phyloP scores from a whole-genome alignment of 1,140 invertebrate genomes.

The Hycleus phaleratus region DNA sequence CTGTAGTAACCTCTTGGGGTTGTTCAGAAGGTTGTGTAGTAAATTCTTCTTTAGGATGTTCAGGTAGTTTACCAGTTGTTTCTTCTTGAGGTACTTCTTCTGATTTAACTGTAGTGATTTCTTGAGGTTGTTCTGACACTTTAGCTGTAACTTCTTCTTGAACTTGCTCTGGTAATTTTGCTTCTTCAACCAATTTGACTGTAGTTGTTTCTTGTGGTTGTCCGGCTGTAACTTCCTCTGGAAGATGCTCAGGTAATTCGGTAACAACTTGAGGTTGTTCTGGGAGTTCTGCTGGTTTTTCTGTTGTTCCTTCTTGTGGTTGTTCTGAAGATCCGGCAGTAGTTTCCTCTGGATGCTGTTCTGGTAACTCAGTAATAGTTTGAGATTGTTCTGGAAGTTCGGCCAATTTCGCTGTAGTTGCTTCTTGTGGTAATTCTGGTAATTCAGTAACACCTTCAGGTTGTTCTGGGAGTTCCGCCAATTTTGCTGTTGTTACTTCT shows the following conservation, averaged over 20 bases:
- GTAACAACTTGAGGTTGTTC: neutral
- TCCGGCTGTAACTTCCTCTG: neutral
- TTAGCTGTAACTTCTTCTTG: conserved; percentile 7
- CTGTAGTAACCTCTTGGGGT: conserved; percentile 2
- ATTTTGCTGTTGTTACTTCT: neutral
- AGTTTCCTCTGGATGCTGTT: conserved; percentile 1
- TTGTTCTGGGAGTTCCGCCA: neutral
- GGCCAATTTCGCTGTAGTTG: neutral
- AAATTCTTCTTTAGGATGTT: conserved; percentile 4
- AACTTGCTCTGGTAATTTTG: conserved; percentile 4
- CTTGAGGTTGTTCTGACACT: conserved; percentile 6
- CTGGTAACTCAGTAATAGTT: neutral
- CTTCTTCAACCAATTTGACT: conserved; percentile 1
- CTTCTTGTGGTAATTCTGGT: conserved; percentile 1
- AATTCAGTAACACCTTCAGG: neutral
- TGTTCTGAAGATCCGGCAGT: conserved; percentile 11
- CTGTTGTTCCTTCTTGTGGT: conserved; percentile 22
- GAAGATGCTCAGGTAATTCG: neutral
- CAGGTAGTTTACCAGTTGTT: neutral
- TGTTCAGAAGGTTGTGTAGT: conserved; percentile 1
- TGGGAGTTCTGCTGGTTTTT: conserved; percentile 5
- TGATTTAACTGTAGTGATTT: conserved; percentile 9
- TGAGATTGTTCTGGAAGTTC: neutral
- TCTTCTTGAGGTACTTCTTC: conserved; percentile 19
- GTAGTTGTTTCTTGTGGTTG: conserved; percentile 7